Evolutionary conservation across 2,888 invertebrate genomes (phyloP).

Genomic region (Ecdyonurus torrentis): DNA sequence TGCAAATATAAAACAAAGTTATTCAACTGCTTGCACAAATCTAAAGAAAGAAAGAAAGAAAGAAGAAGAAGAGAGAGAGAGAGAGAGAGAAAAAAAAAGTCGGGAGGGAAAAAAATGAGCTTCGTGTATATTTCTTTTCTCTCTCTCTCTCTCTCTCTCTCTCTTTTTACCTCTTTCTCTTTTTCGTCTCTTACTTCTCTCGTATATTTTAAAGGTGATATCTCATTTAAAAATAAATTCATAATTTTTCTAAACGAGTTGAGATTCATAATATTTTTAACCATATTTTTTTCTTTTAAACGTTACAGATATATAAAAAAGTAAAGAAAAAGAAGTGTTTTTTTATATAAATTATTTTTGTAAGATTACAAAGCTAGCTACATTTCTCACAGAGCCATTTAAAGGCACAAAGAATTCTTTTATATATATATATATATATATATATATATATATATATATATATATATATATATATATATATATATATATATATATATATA

Average conservation of each 20-base stretch:
- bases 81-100: no score
- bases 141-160: no score
- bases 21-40: neutral
- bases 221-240: neutral
- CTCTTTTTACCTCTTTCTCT: neutral
- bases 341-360: neutral
- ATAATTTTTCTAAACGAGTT: neutral
- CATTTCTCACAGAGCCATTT: slow-evolving; percentile 2
- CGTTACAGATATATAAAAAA: no score
- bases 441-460: no score
- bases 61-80: no score
- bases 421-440: neutral
- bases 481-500: no score
- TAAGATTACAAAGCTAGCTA: neutral
- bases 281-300: neutral
- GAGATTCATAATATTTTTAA: neutral
- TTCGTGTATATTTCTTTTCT: neutral
- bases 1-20: slow-evolving; percentile 4
- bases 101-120: neutral
- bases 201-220: slow-evolving; percentile 1
- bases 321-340: neutral
- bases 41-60: neutral
- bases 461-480: no score
- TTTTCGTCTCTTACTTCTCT: neutral
- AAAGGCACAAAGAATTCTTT: neutral